Percentiles rank a stretch among this genome's conserved stretches.
These are phyloP conservation scores for Drosophila bocki DNA, from an alignment of 1,140 invertebrate species.

Conservation along the genomic window DNA sequence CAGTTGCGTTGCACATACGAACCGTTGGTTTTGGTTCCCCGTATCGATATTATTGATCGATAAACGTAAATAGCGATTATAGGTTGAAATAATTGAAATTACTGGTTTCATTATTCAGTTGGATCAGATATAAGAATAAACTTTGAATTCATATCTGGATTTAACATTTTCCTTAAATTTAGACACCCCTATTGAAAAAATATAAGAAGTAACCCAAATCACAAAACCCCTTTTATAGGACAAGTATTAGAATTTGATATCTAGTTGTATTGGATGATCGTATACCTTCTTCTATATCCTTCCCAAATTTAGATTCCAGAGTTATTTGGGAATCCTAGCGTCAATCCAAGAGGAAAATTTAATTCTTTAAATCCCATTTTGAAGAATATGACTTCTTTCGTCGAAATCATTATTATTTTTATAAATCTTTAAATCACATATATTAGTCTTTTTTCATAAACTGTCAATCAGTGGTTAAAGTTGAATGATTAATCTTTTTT, in stretches of 20 bases:
- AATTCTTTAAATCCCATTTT: too few species aligned
- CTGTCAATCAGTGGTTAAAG: not conserved
- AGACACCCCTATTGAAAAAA: not conserved
- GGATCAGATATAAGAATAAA: not conserved
- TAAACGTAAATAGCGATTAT: not conserved
- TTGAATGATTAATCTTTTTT: not conserved
- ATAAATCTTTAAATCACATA: not conserved
- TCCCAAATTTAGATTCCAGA: not conserved
- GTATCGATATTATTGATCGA: conserved; percentile 24
- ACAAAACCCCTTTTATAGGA: not conserved
- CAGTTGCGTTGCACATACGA: conserved; percentile 13
- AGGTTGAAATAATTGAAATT: not conserved
- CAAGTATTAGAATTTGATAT: not conserved
- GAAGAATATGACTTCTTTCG: not conserved
- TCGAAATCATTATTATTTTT: not conserved
- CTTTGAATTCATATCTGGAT: not conserved
- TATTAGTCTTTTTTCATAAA: not conserved
- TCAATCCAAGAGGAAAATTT: not conserved
- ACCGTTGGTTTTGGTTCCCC: conserved; percentile 3
- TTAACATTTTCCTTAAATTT: not conserved
- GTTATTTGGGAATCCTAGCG: not conserved
- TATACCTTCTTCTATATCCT: not conserved
- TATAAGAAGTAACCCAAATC: not conserved
- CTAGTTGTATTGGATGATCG: not conserved
- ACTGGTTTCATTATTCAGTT: not conserved